Evolutionary conservation across 2,113 vertebrate genomes (phyloP), one percentile per base, ranked within the genome.

Genomic region (Catharus minimus): DNA sequence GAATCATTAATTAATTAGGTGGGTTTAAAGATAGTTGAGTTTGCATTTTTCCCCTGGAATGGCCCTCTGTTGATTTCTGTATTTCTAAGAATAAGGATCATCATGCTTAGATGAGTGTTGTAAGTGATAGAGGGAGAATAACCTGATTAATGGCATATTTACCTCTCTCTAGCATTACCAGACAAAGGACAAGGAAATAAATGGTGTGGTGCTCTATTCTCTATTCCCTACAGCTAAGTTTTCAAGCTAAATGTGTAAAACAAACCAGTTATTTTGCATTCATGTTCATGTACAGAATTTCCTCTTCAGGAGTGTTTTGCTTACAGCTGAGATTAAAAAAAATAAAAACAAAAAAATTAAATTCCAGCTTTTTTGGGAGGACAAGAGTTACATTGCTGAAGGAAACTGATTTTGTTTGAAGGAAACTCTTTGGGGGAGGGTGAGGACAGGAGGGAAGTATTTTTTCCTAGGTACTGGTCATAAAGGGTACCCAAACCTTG

Each of bases 261-360:
- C 27, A 5, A 64, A 38, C 39, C 47, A 61, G 13, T 52, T 64
- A 44, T 72, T 64, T 86, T 44, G 2, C 21, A 43, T 84, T 81
- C 9, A 32, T 5, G 1, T 68, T 64, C 60, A 7, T 0, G 0
- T 23, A 33, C 5, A 72, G 33, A 57, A 7, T 61, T 88, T 77
- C 18, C 28, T 83, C 16, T 64, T 5, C 14, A 30, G 11, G 82
- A 80, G 5, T 26, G 18, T 67, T 64, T 71, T 77, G 5, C 53
- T 77, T 56, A 23, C 3, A 44, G 27, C 9, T 73, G 11, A 82
- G 18, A 23, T 62, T 15, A 3, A 66, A 66, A 79, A 88, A 67
- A 32, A 15, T 22, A 44, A 20, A 69, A 66, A 78, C 80, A 58
- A 30, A 47, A 47, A 47, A 47, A 47, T 16, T 15, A 41, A 41